Conservation (phyloP, 2,888 invertebrate genomes). For the Molanna angustata region DNA sequence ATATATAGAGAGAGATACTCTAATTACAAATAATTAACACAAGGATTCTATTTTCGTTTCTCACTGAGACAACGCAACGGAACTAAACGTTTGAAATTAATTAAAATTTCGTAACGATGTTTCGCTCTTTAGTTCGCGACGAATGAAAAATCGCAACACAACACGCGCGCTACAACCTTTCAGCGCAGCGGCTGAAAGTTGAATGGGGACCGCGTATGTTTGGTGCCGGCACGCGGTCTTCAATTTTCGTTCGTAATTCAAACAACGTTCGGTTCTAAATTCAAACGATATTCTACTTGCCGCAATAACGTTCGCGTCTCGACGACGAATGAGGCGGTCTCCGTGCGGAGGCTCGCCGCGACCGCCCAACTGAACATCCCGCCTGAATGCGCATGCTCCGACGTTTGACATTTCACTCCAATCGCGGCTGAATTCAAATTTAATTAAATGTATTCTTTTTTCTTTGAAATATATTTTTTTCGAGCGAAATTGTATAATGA, state of each 20-base stretch:
- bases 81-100: too few species aligned
- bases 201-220: conserved; percentile 14
- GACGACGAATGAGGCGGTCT: conserved; percentile 23
- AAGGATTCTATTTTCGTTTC: too few species aligned
- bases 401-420: conserved; percentile 4
- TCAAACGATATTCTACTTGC: not conserved
- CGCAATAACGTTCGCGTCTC: conserved; percentile 8
- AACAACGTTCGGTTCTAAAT: too few species aligned
- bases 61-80: too few species aligned
- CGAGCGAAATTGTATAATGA: too few species aligned
- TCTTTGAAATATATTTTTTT: too few species aligned
- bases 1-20: too few species aligned
- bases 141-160: not conserved
- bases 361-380: conserved; percentile 8
- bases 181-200: conserved; percentile 18
- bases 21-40: too few species aligned
- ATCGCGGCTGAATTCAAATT: conserved; percentile 8
- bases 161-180: conserved; percentile 8
- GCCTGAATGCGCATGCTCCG: conserved; percentile 12
- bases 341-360: conserved; percentile 8
- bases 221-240: conserved; percentile 11
- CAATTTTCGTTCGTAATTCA: too few species aligned
- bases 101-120: too few species aligned
- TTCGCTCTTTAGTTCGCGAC: too few species aligned
- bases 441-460: conserved; percentile 2